Conservation (phyloP, 1,140 invertebrate species). For the Batillaria attramentaria region DNA sequence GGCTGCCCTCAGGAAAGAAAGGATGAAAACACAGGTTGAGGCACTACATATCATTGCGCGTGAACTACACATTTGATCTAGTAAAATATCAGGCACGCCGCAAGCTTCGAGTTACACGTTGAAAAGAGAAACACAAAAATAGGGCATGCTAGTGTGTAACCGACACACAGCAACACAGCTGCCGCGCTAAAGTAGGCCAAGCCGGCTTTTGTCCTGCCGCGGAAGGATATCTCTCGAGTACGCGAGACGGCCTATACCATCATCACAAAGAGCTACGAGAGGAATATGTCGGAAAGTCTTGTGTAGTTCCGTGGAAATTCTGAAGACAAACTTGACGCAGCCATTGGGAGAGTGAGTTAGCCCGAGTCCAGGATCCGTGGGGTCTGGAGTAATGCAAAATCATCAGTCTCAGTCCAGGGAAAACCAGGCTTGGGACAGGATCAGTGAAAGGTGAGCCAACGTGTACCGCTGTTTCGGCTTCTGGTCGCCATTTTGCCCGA, state of each 20-base stretch:
- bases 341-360: slow-evolving; percentile 15
- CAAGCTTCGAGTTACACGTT: too few species aligned
- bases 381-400: slow-evolving; percentile 33
- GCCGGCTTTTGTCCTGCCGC: slow-evolving; percentile 12
- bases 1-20: slow-evolving; percentile 33
- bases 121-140: too few species aligned
- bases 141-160: too few species aligned
- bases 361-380: slow-evolving; percentile 13
- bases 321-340: slow-evolving; percentile 23
- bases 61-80: too few species aligned
- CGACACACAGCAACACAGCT: too few species aligned
- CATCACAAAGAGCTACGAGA: slow-evolving; percentile 34
- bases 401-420: slow-evolving; percentile 12
- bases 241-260: slow-evolving; percentile 15
- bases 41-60: slow-evolving; percentile 30
- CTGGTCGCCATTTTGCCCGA: slow-evolving; percentile 32
- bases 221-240: slow-evolving; percentile 17
- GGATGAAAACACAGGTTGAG: slow-evolving; percentile 36
- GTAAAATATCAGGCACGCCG: too few species aligned
- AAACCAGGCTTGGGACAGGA: slow-evolving; percentile 22
- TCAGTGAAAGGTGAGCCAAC: slow-evolving; percentile 24
- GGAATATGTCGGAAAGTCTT: slow-evolving; percentile 28
- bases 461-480: neutral
- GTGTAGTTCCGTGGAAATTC: slow-evolving; percentile 26
- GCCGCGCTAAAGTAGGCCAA: too few species aligned